Percentiles rank a stretch among this genome's conserved stretches.
phyloP scores from a whole-genome alignment of 2,113 vertebrate species.

The Dasypus novemcinctus region DNA sequence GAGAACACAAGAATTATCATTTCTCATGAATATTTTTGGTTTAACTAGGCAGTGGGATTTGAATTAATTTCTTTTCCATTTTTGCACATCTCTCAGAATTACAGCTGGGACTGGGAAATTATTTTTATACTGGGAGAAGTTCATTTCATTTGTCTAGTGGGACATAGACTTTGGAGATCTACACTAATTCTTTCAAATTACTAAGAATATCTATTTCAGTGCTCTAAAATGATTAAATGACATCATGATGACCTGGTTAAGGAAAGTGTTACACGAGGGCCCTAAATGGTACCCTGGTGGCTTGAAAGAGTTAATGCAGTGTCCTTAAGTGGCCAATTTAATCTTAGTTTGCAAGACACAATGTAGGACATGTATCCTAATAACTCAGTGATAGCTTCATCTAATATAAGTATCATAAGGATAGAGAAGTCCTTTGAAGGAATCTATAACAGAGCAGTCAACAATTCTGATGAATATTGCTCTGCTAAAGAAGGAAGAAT shows the following conservation, averaged over 20 bases:
- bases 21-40: slow-evolving; percentile 27
- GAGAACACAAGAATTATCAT: background rate
- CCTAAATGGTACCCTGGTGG: slow-evolving; percentile 70
- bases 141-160: slow-evolving; percentile 9
- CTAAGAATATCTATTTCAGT: slow-evolving; percentile 66
- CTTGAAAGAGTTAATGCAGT: slow-evolving; percentile 67
- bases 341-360: slow-evolving; percentile 59
- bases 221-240: slow-evolving; percentile 71
- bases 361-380: slow-evolving; percentile 28
- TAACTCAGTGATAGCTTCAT: slow-evolving; percentile 62
- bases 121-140: background rate
- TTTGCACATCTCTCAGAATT: slow-evolving; percentile 32
- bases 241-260: slow-evolving; percentile 73
- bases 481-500: slow-evolving; percentile 12
- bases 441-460: slow-evolving; percentile 39
- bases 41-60: background rate
- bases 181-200: slow-evolving; percentile 52
- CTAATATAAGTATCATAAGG: slow-evolving; percentile 61
- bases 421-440: slow-evolving; percentile 55
- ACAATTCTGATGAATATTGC: slow-evolving; percentile 43
- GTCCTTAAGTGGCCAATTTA: slow-evolving; percentile 69
- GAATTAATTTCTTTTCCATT: slow-evolving; percentile 8
- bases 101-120: background rate
- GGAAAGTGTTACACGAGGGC: slow-evolving; percentile 59
- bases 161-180: slow-evolving; percentile 36